These are phyloP conservation scores for Itoplectis maculator DNA, from an alignment of 2,888 invertebrate species.

Conservation along the genomic window DNA sequence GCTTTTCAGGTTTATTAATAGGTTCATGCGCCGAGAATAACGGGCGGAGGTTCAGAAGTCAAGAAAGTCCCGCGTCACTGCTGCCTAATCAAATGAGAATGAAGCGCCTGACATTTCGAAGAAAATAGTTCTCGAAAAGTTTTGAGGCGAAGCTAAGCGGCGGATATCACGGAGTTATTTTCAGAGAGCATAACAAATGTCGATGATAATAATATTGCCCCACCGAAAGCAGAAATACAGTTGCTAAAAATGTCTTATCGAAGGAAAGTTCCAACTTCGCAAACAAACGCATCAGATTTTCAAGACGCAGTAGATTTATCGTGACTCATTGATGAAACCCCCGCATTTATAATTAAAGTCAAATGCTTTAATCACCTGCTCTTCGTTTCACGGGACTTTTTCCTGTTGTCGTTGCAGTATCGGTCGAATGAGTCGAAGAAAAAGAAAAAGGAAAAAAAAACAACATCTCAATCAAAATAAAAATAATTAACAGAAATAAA, in stretches of 20 bases:
- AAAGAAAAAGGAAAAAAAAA: no score
- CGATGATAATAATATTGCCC: neutral
- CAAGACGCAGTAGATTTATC: neutral
- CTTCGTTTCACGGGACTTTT: neutral
- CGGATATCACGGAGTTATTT: neutral
- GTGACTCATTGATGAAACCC: neutral
- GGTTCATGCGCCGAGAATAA: neutral
- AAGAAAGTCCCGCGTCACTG: neutral
- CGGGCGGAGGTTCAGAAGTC: neutral
- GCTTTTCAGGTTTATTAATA: conserved; percentile 5
- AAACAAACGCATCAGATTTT: neutral
- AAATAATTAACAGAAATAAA: no score
- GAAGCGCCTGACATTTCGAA: neutral
- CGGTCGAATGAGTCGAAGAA: no score
- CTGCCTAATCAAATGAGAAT: neutral
- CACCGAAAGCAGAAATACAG: neutral
- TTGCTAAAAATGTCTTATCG: neutral
- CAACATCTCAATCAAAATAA: no score
- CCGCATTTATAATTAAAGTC: neutral
- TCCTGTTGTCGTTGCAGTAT: neutral
- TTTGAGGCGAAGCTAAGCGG: neutral
- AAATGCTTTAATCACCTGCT: neutral
- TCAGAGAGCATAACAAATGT: neutral
- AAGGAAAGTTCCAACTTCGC: neutral
- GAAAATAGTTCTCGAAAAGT: neutral